These are phyloP conservation scores for Diacarnus erythraeanus DNA, from an alignment of 37 sponge, comb jelly and placozoan species.

Conservation along the genomic window DNA sequence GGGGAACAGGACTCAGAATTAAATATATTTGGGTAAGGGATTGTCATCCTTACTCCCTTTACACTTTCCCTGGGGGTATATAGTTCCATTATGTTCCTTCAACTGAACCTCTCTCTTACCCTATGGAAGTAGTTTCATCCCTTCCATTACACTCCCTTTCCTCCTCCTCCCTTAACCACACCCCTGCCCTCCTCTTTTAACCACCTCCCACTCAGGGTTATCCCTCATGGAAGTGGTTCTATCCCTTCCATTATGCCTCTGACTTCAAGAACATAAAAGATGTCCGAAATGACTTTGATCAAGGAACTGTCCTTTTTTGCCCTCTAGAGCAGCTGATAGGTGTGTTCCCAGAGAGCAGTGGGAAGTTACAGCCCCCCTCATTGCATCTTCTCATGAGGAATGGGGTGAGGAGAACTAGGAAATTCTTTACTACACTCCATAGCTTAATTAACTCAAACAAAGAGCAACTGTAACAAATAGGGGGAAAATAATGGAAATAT, in stretches of 20 bases:
- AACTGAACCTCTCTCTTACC: no score
- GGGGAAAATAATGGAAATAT: no score
- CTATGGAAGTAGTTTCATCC: background rate
- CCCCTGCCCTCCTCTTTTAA: background rate
- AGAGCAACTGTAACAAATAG: no score
- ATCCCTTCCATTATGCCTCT: constrained; percentile 98
- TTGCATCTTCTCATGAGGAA: constrained; percentile 86
- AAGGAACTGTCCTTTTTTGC: constrained; percentile 76
- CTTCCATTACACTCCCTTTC: background rate
- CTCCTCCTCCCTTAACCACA: no score
- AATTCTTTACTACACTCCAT: no score
- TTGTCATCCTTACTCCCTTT: no score
- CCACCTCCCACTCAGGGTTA: constrained; percentile 76
- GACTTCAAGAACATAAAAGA: constrained; percentile 86
- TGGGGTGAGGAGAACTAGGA: constrained; percentile 51
- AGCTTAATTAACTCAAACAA: no score
- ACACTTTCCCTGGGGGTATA: no score
- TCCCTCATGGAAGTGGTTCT: constrained; percentile 99
- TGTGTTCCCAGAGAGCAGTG: constrained; percentile 97
- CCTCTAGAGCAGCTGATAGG: constrained; percentile 99
- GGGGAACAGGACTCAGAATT: background rate
- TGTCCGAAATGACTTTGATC: constrained; percentile 66
- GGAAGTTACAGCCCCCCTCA: constrained; percentile 85
- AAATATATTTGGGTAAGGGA: no score
- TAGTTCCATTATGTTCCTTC: background rate